Evolutionary conservation across 2,113 vertebrate species (phyloP).

Genomic region (Eleginops maclovinus): DNA sequence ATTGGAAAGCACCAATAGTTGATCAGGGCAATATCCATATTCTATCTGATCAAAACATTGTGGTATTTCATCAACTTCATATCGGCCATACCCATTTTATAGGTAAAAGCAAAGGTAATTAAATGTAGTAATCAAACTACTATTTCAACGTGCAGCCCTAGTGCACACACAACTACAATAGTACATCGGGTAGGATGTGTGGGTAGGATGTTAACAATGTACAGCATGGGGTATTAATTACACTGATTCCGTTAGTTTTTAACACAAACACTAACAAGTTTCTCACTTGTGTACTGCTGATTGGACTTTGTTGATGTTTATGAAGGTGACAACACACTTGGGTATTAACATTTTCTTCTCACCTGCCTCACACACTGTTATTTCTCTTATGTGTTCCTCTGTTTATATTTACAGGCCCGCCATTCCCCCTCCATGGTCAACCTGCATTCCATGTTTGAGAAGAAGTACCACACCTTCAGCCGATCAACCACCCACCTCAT

Average conservation of each 20-base stretch:
- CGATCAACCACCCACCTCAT: constrained; percentile 94
- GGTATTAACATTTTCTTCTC: constrained; percentile 6
- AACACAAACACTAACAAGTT: too few species aligned
- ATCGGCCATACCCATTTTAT: not conserved
- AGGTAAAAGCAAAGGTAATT: not conserved
- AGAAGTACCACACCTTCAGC: constrained; percentile 93
- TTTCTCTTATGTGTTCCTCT: not conserved
- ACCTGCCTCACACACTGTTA: not conserved
- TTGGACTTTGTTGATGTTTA: not conserved
- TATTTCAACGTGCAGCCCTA: not conserved
- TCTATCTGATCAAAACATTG: too few species aligned
- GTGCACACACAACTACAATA: not conserved
- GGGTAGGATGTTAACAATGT: not conserved
- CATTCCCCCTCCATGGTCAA: constrained; percentile 94
- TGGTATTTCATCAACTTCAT: too few species aligned
- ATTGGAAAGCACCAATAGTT: too few species aligned
- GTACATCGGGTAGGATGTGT: not conserved
- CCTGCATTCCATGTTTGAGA: constrained; percentile 92
- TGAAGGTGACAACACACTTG: not conserved
- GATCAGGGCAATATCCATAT: too few species aligned
- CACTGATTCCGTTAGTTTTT: not conserved
- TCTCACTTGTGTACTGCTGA: not conserved
- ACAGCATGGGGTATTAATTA: too few species aligned
- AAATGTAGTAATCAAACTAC: not conserved
- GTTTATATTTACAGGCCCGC: constrained; percentile 78